A percentile compares a stretch with the other conserved stretches of the same genome.
Evolutionary conservation across 1,140 invertebrate genomes (phyloP).

Genomic region (Euglossa dilemma): DNA sequence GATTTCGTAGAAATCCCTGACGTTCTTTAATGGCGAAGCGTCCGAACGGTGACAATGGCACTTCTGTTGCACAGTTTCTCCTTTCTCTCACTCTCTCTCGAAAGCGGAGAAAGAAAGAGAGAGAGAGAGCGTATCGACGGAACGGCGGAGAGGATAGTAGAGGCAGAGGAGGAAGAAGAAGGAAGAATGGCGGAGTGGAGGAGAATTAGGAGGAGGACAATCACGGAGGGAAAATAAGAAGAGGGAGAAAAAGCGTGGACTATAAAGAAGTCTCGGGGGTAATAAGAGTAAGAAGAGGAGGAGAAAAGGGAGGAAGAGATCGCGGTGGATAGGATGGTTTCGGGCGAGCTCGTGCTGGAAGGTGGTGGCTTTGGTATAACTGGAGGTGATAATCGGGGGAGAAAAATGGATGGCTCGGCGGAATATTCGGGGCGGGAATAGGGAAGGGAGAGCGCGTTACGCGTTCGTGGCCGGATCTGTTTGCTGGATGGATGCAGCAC

Average conservation of each 20-base stretch:
- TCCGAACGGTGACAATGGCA: constrained; percentile 60
- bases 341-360: background rate
- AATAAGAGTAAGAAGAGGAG: background rate
- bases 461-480: constrained; percentile 17
- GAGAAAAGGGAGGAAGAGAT: constrained; percentile 31
- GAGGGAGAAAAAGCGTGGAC: constrained; percentile 17
- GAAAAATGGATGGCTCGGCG: constrained; percentile 1
- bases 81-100: constrained; percentile 1
- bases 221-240: constrained; percentile 16
- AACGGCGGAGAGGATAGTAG: background rate
- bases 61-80: constrained; percentile 41
- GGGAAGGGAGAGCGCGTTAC: constrained; percentile 14
- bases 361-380: too few relatives aligned
- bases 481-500: constrained; percentile 61
- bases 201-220: constrained; percentile 47
- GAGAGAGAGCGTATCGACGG: constrained; percentile 29
- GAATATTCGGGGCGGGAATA: too few relatives aligned
- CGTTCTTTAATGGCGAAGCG: constrained; percentile 47
- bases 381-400: background rate
- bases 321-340: constrained; percentile 29
- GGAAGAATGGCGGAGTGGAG: constrained; percentile 32
- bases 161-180: constrained; percentile 25
- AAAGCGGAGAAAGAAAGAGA: constrained; percentile 14
- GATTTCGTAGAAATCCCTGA: constrained; percentile 65
- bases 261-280: constrained; percentile 22